Conservation (phyloP, 2,888 invertebrate genomes). For the Tetragnatha montana region DNA sequence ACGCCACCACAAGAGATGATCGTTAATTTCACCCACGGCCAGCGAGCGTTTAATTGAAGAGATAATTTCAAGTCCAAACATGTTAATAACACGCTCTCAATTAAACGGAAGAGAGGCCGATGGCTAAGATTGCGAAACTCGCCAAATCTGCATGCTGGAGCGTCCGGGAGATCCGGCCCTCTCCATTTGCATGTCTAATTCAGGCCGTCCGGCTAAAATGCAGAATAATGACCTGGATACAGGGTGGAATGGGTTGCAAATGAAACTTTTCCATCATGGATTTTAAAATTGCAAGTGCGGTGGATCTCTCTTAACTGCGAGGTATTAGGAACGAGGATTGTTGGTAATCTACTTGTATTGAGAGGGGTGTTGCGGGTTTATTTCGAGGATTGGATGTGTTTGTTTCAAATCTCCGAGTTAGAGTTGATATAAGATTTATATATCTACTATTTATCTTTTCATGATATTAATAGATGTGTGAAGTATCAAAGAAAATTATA, state of each 20-base stretch:
- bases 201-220: constrained; percentile 4
- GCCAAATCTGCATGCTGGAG: constrained; percentile 15
- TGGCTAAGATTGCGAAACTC: constrained; percentile 25
- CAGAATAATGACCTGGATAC: constrained; percentile 21
- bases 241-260: neutral
- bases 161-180: constrained; percentile 14
- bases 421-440: no score
- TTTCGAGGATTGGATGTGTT: no score
- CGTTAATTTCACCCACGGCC: constrained; percentile 1
- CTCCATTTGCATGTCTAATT: constrained; percentile 41
- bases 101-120: constrained; percentile 36
- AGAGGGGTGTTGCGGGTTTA: no score
- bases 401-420: no score
- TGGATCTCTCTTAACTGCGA: neutral
- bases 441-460: no score
- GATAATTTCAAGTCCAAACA: constrained; percentile 40
- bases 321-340: neutral
- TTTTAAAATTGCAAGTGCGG: neutral
- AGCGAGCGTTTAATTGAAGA: constrained; percentile 37
- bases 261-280: constrained; percentile 7
- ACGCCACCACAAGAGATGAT: no score
- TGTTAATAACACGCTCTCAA: constrained; percentile 54
- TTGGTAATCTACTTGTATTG: no score
- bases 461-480: no score
- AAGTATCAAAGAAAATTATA: no score